A percentile compares a stretch with the other conserved stretches of the same genome.
Evolutionary conservation across 2,113 vertebrate genomes (phyloP).

Genomic region (Ornithorhynchus anatinus): DNA sequence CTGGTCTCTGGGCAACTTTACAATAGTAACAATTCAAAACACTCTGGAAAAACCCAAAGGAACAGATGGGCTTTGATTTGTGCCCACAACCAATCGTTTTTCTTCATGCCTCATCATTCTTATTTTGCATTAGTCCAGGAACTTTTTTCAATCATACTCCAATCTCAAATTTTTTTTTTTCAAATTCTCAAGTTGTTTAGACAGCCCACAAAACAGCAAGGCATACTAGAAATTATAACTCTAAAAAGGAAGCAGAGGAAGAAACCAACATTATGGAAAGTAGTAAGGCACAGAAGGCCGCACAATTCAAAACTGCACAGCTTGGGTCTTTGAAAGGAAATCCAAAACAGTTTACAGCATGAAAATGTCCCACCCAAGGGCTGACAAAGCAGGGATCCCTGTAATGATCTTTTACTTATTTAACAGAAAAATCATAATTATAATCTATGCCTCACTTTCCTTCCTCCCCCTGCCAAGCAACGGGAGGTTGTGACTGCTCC

Average conservation of each 20-base stretch:
- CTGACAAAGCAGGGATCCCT: background rate
- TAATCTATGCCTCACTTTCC: background rate
- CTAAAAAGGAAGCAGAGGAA: background rate
- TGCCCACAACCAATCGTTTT: background rate
- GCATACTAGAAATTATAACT: background rate
- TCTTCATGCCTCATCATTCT: background rate
- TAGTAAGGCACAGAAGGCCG: background rate
- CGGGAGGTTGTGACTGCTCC: background rate
- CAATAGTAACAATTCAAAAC: background rate
- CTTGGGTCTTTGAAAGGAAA: background rate
- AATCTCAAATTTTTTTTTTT: background rate
- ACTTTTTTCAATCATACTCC: background rate
- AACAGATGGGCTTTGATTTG: background rate
- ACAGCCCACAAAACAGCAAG: background rate
- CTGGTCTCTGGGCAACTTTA: background rate
- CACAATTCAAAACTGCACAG: background rate
- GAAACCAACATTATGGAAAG: no score
- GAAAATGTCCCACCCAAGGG: background rate
- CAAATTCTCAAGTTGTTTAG: background rate
- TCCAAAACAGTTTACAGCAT: background rate
- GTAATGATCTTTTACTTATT: background rate
- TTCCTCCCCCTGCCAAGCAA: slow-evolving; percentile 8
- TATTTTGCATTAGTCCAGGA: background rate
- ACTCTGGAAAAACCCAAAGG: background rate
- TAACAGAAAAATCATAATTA: background rate